A percentile compares a stretch with the other conserved stretches of the same genome.
Conservation (phyloP, 1,140 invertebrate species). For the Campodea augens region DNA sequence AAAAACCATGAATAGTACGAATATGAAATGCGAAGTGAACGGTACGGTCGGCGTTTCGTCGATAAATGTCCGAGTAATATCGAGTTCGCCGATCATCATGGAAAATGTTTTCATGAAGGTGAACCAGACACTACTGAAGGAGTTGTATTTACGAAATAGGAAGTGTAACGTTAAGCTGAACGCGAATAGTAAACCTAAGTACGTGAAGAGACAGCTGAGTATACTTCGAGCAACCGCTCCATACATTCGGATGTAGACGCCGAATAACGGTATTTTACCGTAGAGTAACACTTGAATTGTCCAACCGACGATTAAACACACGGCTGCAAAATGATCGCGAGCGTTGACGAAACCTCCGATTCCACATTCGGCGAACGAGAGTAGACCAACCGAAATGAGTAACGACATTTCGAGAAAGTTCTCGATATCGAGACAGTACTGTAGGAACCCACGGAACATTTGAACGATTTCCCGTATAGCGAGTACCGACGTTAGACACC, state of each 20-base stretch:
- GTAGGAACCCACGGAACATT: slow-evolving; percentile 6
- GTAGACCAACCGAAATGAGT: slow-evolving; percentile 14
- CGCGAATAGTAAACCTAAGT: slow-evolving; percentile 15
- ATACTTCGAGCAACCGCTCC: slow-evolving; percentile 13
- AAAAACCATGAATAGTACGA: slow-evolving; percentile 16
- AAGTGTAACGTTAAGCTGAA: slow-evolving; percentile 17
- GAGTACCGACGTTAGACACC: slow-evolving; percentile 13
- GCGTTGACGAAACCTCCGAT: slow-evolving; percentile 15
- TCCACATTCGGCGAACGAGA: slow-evolving; percentile 15
- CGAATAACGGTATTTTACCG: slow-evolving; percentile 17
- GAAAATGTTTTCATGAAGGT: slow-evolving; percentile 17
- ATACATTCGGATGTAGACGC: slow-evolving; percentile 12
- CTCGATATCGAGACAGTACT: slow-evolving; percentile 10
- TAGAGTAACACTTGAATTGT: slow-evolving; percentile 14
- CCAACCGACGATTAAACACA: slow-evolving; percentile 11
- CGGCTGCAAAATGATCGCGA: slow-evolving; percentile 16
- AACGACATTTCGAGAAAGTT: slow-evolving; percentile 16
- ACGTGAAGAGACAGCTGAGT: slow-evolving; percentile 16
- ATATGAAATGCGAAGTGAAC: slow-evolving; percentile 16
- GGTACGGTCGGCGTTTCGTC: slow-evolving; percentile 14
- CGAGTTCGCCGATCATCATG: slow-evolving; percentile 16
- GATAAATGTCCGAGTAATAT: slow-evolving; percentile 14
- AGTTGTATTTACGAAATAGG: slow-evolving; percentile 15
- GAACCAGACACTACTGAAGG: slow-evolving; percentile 16
- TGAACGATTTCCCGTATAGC: slow-evolving; percentile 17